phyloP scores from a whole-genome alignment of 2,888 invertebrate genomes.

The Orthosia cruda region DNA sequence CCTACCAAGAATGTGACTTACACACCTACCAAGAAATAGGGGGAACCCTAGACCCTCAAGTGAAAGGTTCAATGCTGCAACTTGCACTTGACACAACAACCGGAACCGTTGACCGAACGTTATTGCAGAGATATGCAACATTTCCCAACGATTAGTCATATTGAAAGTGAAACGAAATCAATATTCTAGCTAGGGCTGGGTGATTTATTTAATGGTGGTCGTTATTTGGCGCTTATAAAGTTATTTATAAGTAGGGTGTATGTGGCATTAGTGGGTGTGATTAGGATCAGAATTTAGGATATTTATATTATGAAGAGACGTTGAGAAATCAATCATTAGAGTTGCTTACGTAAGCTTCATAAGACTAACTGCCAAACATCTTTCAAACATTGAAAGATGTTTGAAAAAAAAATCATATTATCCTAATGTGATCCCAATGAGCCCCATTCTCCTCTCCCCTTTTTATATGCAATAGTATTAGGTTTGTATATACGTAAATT shows the following conservation, averaged over 20 bases:
- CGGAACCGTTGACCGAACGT: slow-evolving; percentile 24
- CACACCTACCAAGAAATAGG: slow-evolving; percentile 2
- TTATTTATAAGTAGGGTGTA: not conserved
- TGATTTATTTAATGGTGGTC: slow-evolving; percentile 21
- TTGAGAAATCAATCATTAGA: not conserved
- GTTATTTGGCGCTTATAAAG: not conserved
- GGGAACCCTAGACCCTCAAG: slow-evolving; percentile 16
- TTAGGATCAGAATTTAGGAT: not conserved
- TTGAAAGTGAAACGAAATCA: slow-evolving; percentile 48
- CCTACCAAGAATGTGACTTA: not conserved
- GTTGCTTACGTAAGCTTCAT: not conserved
- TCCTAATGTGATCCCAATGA: no score
- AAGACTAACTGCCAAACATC: not conserved
- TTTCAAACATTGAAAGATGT: no score
- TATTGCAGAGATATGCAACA: slow-evolving; percentile 36
- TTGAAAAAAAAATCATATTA: no score
- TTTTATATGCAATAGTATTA: no score
- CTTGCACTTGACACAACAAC: slow-evolving; percentile 32
- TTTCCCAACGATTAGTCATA: slow-evolving; percentile 50
- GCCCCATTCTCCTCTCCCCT: no score
- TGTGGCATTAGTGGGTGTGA: not conserved
- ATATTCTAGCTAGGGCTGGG: slow-evolving; percentile 25
- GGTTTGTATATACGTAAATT: no score
- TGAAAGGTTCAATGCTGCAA: slow-evolving; percentile 34
- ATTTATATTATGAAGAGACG: not conserved